Base-by-base conservation (phyloP, 2,888 invertebrate genomes). In the Heliconius hortense region DNA sequence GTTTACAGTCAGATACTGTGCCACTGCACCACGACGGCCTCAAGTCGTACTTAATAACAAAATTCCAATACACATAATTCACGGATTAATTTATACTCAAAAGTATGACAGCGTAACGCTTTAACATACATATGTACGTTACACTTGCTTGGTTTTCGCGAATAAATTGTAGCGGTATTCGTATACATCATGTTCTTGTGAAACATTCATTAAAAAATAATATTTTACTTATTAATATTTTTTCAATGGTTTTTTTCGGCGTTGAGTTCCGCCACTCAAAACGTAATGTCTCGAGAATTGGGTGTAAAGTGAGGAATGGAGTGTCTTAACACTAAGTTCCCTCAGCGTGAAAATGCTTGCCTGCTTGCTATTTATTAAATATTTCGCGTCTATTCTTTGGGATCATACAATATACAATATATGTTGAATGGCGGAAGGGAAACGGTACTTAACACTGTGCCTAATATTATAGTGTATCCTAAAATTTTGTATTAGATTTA, bases 121-220 rank as follows among this genome's bases (percentile, higher is more conserved):
- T 64, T 59, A 53, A 71, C 76, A 66, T 64, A 35, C 24, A 15
- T 39, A 39, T 13, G 35, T 39, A 39, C 69, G 74, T 74, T 39
- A 76, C 76, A 71, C 74, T 74, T 63, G 69, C 75, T 75, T 62
- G 68, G 72, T 72, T 68, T 77, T 77, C 64, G 75, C 75, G 63
- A 69, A 74, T 74, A 75, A 75, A 64, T 72, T 75, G 69, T 75
- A 77, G 64, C 77, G 74, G 77, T 72, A 67, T 68, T 75, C 48
- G 11, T 75, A 68, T 68, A 75, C 66, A 72, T 68, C 35, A 11
- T 69, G 74, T 59, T 77, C 39, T n/a, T 15, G 35, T 71, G 15
- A 26, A 21, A 21, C 0, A 48, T 53, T 63, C 26, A 24, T 21
- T 11, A 28, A 21, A 28, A 8, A 4, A 26, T n/a, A n/a, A n/a